Conservation (phyloP, 2,113 vertebrate species). For the Halichoerus grypus region DNA sequence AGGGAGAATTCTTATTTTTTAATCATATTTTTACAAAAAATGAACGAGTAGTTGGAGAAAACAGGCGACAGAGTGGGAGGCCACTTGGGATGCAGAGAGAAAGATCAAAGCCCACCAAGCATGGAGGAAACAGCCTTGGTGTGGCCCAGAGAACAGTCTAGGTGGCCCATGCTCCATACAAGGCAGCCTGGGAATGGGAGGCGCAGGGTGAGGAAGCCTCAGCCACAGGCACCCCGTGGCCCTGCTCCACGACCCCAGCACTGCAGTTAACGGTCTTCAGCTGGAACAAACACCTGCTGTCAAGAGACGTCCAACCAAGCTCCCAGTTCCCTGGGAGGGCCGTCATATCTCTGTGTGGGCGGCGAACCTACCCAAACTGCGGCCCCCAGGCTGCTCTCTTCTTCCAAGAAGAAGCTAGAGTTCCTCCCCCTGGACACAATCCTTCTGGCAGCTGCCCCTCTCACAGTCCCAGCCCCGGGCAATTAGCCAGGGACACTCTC, state of each 20-base stretch:
- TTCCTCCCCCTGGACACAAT: conserved; percentile 33
- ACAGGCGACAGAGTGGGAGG: conserved; percentile 79
- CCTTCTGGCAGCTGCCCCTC: conserved; percentile 18
- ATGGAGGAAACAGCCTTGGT: neutral
- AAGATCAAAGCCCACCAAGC: conserved; percentile 75
- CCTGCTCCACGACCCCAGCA: neutral
- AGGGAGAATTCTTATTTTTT: conserved; percentile 57
- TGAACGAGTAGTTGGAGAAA: conserved; percentile 55
- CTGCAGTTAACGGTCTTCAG: neutral
- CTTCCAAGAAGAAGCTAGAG: conserved; percentile 62
- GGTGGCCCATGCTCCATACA: conserved; percentile 54
- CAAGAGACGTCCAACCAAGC: neutral
- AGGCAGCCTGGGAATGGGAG: conserved; percentile 5
- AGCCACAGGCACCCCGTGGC: neutral
- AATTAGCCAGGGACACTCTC: neutral
- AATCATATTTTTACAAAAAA: neutral
- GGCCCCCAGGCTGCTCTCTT: neutral
- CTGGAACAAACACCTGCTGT: conserved; percentile 62
- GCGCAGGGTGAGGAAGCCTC: neutral
- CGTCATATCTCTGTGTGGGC: neutral
- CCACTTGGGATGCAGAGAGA: conserved; percentile 58
- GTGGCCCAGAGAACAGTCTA: conserved; percentile 58
- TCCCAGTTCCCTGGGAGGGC: neutral
- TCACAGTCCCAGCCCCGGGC: neutral
- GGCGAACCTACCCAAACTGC: conserved; percentile 1